These are phyloP conservation scores for Ptychoptera albimana DNA, from an alignment of 2,888 invertebrate species.

Conservation along the genomic window DNA sequence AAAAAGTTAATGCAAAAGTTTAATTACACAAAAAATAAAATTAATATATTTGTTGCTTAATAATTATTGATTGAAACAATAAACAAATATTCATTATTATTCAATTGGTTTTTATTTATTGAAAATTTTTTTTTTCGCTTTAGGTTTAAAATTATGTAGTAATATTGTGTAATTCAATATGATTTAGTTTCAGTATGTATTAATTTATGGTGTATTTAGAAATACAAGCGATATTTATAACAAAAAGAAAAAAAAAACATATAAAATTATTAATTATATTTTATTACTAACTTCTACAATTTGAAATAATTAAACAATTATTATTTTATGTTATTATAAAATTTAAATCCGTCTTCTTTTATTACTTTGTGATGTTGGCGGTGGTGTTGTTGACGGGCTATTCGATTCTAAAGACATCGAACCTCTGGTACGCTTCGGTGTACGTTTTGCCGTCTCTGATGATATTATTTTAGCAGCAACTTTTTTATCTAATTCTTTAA, in stretches of 20 bases:
- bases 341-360: constrained; percentile 27
- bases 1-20: not conserved
- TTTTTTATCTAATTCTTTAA: constrained; percentile 26
- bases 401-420: constrained; percentile 30
- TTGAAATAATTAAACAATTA: too few species aligned
- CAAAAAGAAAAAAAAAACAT: not conserved
- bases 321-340: not conserved
- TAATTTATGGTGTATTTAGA: too few species aligned
- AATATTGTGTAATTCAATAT: too few species aligned
- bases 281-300: not conserved
- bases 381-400: constrained; percentile 30
- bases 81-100: too few species aligned
- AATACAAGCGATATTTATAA: too few species aligned
- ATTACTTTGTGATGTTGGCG: constrained; percentile 20
- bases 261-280: not conserved
- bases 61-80: not conserved
- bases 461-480: constrained; percentile 16
- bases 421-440: constrained; percentile 29
- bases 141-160: too few species aligned
- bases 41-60: not conserved
- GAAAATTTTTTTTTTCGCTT: too few species aligned
- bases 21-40: not conserved
- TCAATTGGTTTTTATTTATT: too few species aligned
- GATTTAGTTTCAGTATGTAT: too few species aligned
- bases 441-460: constrained; percentile 23